Conservation (phyloP, 1,140 invertebrate genomes). For the Physella acuta region DNA sequence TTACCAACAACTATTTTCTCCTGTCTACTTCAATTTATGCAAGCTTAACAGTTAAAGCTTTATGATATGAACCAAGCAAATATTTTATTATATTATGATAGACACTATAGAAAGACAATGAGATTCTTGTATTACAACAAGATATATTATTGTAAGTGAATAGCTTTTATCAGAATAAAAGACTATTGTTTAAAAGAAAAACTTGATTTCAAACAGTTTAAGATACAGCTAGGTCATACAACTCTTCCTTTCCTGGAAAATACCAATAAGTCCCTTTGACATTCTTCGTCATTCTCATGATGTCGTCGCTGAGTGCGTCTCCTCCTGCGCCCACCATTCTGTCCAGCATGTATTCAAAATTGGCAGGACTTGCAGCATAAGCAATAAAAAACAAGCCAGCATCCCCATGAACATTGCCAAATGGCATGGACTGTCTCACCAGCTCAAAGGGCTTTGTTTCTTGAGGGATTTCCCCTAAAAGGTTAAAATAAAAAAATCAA, state of each 20-base stretch:
- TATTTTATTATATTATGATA: too few relatives aligned
- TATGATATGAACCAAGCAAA: too few relatives aligned
- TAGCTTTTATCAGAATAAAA: too few relatives aligned
- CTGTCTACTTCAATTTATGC: too few relatives aligned
- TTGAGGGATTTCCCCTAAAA: conserved; percentile 45
- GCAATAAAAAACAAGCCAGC: conserved; percentile 56
- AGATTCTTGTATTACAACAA: too few relatives aligned
- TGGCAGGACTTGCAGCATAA: conserved; percentile 46
- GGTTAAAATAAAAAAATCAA: too few relatives aligned
- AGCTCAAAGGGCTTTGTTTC: conserved; percentile 49
- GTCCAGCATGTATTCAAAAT: conserved; percentile 54
- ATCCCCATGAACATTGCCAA: conserved; percentile 42
- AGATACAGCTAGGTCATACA: conserved; percentile 46
- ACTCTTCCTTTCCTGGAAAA: conserved; percentile 51
- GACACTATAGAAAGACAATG: too few relatives aligned
- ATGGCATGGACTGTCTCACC: conserved; percentile 55
- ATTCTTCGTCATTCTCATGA: conserved; percentile 53
- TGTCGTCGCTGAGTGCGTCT: conserved; percentile 47
- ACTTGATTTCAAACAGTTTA: too few relatives aligned
- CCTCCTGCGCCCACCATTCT: conserved; percentile 52
- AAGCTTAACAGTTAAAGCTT: too few relatives aligned
- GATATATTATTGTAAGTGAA: too few relatives aligned
- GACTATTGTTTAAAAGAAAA: too few relatives aligned
- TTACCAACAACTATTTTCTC: too few relatives aligned
- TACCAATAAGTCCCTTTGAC: conserved; percentile 58